Conservation (phyloP, 2,797 vertebrate genomes). For the Perodicticus potto region DNA sequence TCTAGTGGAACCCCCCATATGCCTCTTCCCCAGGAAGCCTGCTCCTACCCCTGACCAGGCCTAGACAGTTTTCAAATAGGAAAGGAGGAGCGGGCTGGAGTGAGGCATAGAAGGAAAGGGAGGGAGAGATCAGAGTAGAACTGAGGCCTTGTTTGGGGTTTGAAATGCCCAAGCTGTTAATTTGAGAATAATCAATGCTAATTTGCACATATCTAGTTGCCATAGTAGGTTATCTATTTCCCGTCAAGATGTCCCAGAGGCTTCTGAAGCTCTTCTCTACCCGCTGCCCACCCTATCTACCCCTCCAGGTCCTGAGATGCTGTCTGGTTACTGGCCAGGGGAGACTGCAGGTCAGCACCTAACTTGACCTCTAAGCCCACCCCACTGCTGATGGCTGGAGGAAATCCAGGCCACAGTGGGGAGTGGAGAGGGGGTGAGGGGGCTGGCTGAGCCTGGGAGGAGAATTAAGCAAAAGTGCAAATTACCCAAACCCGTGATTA, state of each 20-base stretch:
- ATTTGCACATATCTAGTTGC: conserved; percentile 78
- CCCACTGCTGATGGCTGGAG: conserved; percentile 18
- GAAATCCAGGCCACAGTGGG: neutral
- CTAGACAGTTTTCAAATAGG: neutral
- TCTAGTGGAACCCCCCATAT: neutral
- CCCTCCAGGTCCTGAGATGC: neutral
- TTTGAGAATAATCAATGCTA: conserved; percentile 81
- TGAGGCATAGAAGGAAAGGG: fast-evolving
- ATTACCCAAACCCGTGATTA: conserved; percentile 88
- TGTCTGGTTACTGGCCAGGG: neutral
- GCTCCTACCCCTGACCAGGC: neutral
- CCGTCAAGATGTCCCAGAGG: conserved; percentile 64
- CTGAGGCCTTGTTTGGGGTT: conserved; percentile 60
- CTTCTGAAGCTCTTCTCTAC: neutral
- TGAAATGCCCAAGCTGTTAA: conserved; percentile 78
- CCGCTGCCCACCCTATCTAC: neutral
- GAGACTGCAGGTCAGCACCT: neutral
- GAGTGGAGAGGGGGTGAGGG: neutral
- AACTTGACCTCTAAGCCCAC: neutral
- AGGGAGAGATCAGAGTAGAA: neutral
- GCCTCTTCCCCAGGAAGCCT: neutral
- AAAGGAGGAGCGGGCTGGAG: neutral
- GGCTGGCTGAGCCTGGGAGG: conserved; percentile 69
- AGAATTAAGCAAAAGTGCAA: conserved; percentile 87
- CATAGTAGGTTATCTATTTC: conserved; percentile 74